Conservation (phyloP, 2,888 invertebrate genomes). For the Hesperia comma region DNA sequence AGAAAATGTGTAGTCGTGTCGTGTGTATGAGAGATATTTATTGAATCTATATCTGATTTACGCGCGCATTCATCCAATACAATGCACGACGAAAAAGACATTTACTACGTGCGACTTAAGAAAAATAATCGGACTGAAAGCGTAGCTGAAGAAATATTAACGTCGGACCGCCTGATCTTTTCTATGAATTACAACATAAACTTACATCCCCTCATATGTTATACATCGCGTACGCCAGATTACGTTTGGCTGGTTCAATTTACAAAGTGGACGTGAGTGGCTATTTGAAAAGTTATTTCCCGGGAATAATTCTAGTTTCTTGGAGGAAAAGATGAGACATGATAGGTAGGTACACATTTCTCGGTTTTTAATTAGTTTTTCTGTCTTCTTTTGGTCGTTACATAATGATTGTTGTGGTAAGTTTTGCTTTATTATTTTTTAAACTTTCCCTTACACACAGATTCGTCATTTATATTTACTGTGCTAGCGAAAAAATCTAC, state of each 20-base stretch:
- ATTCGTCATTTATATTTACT: too few relatives aligned
- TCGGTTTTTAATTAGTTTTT: too few relatives aligned
- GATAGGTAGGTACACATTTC: too few relatives aligned
- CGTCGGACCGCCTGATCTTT: constrained; percentile 1
- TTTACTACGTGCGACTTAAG: not conserved
- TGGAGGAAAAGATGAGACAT: not conserved
- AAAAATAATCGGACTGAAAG: constrained; percentile 1
- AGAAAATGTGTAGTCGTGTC: too few relatives aligned
- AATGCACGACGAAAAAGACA: not conserved
- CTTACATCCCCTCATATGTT: constrained; percentile 10
- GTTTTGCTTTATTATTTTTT: too few relatives aligned
- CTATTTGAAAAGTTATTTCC: constrained; percentile 7
- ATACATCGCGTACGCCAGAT: constrained; percentile 14
- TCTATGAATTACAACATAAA: constrained; percentile 7
- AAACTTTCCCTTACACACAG: too few relatives aligned
- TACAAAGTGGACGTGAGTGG: constrained; percentile 14
- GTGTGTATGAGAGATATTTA: too few relatives aligned
- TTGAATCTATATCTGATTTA: too few relatives aligned
- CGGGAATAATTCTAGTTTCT: not conserved
- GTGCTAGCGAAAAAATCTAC: too few relatives aligned
- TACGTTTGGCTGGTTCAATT: constrained; percentile 12
- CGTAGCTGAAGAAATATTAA: not conserved
- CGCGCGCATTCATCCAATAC: too few relatives aligned
- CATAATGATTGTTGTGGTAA: too few relatives aligned
- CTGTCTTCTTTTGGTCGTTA: too few relatives aligned